These are phyloP conservation scores for Campylomormyrus numenius DNA, from an alignment of 2,113 vertebrate genomes.

Conservation along the genomic window DNA sequence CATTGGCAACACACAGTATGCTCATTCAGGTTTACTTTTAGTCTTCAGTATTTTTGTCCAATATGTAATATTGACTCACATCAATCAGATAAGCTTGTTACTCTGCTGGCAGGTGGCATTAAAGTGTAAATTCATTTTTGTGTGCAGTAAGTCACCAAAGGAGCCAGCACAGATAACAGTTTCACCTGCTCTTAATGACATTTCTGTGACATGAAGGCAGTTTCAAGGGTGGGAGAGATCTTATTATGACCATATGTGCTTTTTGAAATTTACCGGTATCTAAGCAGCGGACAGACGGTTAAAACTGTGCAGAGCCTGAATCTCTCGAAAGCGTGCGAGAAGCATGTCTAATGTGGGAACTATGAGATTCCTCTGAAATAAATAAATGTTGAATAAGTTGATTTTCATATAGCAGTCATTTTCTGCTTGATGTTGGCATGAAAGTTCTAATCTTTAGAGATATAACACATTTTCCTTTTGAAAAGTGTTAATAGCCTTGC, in stretches of 20 bases:
- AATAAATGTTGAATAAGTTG: not conserved
- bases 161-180: not conserved
- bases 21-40: not conserved
- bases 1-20: not conserved
- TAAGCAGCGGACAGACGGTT: not conserved
- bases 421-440: not conserved
- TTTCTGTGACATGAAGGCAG: not conserved
- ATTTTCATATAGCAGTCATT: not conserved
- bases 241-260: not conserved
- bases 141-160: not conserved
- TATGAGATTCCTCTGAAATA: not conserved
- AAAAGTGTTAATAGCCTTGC: not conserved
- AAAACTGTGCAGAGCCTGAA: not conserved
- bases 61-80: not conserved
- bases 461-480: not conserved
- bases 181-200: not conserved
- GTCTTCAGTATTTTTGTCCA: not conserved
- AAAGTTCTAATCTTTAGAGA: not conserved
- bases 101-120: not conserved
- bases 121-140: not conserved
- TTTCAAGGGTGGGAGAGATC: not conserved
- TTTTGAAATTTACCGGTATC: not conserved
- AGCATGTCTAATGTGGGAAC: not conserved
- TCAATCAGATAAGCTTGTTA: not conserved
- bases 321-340: not conserved